These are phyloP conservation scores for Pterophyllum scalare DNA, from an alignment of 2,113 vertebrate species.

Conservation along the genomic window DNA sequence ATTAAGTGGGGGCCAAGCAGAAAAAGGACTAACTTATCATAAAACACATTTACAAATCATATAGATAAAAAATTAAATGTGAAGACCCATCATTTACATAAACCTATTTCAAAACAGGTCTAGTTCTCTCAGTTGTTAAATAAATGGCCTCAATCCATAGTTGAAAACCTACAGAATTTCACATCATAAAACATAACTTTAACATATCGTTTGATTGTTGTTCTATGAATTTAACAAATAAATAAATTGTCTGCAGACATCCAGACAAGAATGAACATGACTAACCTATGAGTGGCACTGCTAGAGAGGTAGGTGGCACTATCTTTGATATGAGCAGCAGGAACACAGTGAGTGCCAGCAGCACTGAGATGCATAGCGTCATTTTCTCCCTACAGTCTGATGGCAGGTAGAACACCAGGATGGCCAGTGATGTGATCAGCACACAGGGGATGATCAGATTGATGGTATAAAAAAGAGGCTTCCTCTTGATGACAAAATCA, in stretches of 20 bases:
- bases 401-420: slow-evolving; percentile 85
- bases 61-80: not conserved
- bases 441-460: slow-evolving; percentile 86
- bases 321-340: slow-evolving; percentile 87
- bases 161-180: not conserved
- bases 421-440: slow-evolving; percentile 83
- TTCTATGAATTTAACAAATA: too few relatives aligned
- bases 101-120: not conserved
- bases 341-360: slow-evolving; percentile 86
- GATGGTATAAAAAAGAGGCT: slow-evolving; percentile 86
- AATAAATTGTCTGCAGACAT: not conserved
- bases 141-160: not conserved
- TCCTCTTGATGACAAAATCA: slow-evolving; percentile 84
- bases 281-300: slow-evolving; percentile 84
- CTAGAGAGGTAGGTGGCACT: slow-evolving; percentile 84
- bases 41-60: not conserved
- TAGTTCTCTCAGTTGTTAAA: not conserved
- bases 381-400: slow-evolving; percentile 86
- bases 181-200: too few relatives aligned
- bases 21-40: not conserved
- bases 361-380: slow-evolving; percentile 84
- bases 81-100: not conserved
- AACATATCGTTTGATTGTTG: too few relatives aligned
- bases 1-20: not conserved
- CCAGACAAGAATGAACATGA: not conserved